Evolutionary conservation across 2,797 vertebrate species (phyloP).

Genomic region (Semaprochilodus insignis): DNA sequence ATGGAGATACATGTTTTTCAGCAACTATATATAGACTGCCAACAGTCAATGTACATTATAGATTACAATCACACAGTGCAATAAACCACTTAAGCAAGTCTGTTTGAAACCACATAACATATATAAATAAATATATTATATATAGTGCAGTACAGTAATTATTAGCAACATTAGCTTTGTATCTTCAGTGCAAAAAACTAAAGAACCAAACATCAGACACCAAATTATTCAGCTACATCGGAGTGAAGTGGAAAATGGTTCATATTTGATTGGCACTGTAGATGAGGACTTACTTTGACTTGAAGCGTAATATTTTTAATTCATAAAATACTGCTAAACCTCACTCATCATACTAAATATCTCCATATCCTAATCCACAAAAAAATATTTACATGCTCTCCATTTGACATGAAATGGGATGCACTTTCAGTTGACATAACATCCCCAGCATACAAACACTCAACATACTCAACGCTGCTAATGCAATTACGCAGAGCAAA

Average conservation of each 20-base stretch:
- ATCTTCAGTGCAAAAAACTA: not conserved
- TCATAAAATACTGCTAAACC: not conserved
- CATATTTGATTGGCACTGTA: too few relatives aligned
- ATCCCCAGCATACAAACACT: slow-evolving; percentile 18
- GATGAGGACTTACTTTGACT: not conserved
- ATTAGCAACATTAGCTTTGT: too few relatives aligned
- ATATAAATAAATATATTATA: too few relatives aligned
- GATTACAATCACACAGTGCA: too few relatives aligned
- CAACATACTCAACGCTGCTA: slow-evolving; percentile 27
- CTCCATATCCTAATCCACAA: not conserved
- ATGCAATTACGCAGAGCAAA: slow-evolving; percentile 53
- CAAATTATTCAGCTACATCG: too few relatives aligned
- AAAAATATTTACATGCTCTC: slow-evolving; percentile 33
- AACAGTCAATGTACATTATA: too few relatives aligned
- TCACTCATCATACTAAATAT: slow-evolving; percentile 33
- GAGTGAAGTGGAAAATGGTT: too few relatives aligned
- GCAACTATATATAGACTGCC: too few relatives aligned
- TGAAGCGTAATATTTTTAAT: not conserved
- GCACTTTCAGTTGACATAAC: slow-evolving; percentile 42
- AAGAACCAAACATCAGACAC: not conserved
- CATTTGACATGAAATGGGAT: slow-evolving; percentile 32
- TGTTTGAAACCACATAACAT: too few relatives aligned
- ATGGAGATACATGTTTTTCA: too few relatives aligned
- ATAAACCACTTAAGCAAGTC: too few relatives aligned
- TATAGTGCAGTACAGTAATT: too few relatives aligned